Conservation (phyloP, 2,888 invertebrate species). For the Philereme vetulata region DNA sequence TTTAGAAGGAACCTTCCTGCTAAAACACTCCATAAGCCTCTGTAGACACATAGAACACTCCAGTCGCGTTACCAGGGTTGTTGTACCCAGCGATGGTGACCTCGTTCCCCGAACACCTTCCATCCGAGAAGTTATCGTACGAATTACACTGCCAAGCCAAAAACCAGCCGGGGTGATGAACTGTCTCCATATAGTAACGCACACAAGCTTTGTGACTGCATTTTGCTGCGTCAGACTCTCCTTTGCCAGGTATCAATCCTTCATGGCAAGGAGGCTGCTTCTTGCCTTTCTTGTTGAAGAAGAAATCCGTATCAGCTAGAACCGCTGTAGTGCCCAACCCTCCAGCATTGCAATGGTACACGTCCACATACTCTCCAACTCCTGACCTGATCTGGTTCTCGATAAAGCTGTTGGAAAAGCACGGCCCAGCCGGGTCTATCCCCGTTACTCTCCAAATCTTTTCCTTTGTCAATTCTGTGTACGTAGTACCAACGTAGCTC, state of each 20-base stretch:
- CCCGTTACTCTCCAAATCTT: slow-evolving; percentile 70
- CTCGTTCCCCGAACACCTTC: slow-evolving; percentile 63
- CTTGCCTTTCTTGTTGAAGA: slow-evolving; percentile 82
- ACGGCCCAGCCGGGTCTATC: slow-evolving; percentile 76
- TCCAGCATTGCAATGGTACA: slow-evolving; percentile 85
- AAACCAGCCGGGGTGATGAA: slow-evolving; percentile 60
- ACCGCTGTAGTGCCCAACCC: slow-evolving; percentile 77
- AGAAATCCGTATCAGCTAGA: slow-evolving; percentile 84
- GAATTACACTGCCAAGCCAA: slow-evolving; percentile 68
- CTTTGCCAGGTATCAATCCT: slow-evolving; percentile 62
- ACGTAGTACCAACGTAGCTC: slow-evolving; percentile 59
- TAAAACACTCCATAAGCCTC: slow-evolving; percentile 55
- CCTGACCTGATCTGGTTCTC: slow-evolving; percentile 77
- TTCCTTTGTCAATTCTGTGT: slow-evolving; percentile 59
- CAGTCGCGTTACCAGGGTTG: slow-evolving; percentile 74
- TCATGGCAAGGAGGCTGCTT: slow-evolving; percentile 81
- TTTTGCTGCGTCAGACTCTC: slow-evolving; percentile 67
- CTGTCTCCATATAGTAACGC: slow-evolving; percentile 63
- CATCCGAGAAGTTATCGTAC: slow-evolving; percentile 61
- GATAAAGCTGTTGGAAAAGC: slow-evolving; percentile 69
- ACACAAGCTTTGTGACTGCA: slow-evolving; percentile 76
- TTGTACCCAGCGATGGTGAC: slow-evolving; percentile 71
- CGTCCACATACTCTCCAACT: slow-evolving; percentile 84
- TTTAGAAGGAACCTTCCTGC: too few species aligned
- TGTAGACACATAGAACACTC: slow-evolving; percentile 71